Conservation (phyloP, 2,113 vertebrate genomes). For the Dendropsophus ebraccatus region DNA sequence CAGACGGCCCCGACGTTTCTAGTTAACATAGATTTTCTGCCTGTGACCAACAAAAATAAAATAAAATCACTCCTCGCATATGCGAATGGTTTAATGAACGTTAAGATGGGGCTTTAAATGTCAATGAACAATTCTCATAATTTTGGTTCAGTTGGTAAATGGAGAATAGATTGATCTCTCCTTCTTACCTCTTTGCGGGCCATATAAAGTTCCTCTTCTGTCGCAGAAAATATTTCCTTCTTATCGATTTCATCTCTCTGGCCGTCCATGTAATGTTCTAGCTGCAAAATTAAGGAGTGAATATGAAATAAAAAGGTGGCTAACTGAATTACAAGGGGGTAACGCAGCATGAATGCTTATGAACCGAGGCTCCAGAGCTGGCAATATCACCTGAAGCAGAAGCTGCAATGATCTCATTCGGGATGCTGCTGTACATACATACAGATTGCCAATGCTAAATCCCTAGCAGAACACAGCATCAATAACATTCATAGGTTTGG, state of each 20-base stretch:
- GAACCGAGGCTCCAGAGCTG: slow-evolving; percentile 7
- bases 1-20: not conserved
- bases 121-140: slow-evolving; percentile 59
- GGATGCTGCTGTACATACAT: not conserved
- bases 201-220: slow-evolving; percentile 56
- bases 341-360: slow-evolving; percentile 37
- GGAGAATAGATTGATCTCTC: slow-evolving; percentile 54
- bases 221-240: slow-evolving; percentile 65
- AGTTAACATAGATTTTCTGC: slow-evolving; percentile 56
- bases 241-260: slow-evolving; percentile 64
- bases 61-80: slow-evolving; percentile 47
- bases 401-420: slow-evolving; percentile 42
- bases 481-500: not conserved
- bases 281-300: slow-evolving; percentile 57
- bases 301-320: slow-evolving; percentile 40
- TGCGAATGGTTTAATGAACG: slow-evolving; percentile 50
- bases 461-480: not conserved
- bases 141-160: slow-evolving; percentile 58
- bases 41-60: not conserved
- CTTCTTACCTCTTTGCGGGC: slow-evolving; percentile 62
- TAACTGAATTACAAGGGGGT: slow-evolving; percentile 37
- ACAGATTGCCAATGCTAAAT: not conserved
- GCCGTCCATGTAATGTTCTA: slow-evolving; percentile 61
- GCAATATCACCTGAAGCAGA: slow-evolving; percentile 38
- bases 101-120: slow-evolving; percentile 57